Conservation (phyloP, 2,113 vertebrate species). For the Gallinago media region DNA sequence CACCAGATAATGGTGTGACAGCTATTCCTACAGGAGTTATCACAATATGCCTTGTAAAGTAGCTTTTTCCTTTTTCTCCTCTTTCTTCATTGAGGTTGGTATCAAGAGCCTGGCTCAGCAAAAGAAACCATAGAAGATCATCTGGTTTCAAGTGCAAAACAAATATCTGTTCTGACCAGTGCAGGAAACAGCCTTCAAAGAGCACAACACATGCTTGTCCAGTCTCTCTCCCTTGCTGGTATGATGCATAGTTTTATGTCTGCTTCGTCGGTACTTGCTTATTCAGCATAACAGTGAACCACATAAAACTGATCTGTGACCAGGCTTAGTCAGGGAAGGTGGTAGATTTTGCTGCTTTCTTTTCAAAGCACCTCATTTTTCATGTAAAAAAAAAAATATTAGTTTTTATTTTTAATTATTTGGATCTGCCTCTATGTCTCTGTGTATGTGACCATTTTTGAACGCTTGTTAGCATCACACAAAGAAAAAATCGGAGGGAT, state of each 20-base stretch:
- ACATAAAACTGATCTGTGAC: conserved; percentile 47
- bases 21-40: not conserved
- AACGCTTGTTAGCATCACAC: not conserved
- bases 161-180: not conserved
- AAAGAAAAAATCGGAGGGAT: not conserved
- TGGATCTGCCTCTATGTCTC: not conserved
- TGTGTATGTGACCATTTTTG: not conserved
- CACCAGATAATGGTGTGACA: not conserved
- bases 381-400: not conserved
- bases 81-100: not conserved
- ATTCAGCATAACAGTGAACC: conserved; percentile 42
- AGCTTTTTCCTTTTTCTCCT: not conserved
- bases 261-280: conserved; percentile 24
- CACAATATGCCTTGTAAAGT: not conserved
- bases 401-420: not conserved
- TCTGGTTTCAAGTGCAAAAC: conserved; percentile 24
- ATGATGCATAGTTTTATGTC: conserved; percentile 35
- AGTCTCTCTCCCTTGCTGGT: not conserved
- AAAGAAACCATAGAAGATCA: not conserved
- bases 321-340: not conserved
- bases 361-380: not conserved
- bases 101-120: conserved; percentile 6
- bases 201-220: not conserved
- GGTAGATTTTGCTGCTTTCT: not conserved
- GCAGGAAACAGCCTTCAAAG: conserved; percentile 45